A percentile compares a stretch with the other conserved stretches of the same genome.
Conservation (phyloP, 2,113 vertebrate genomes). For the Corythornis madagascariensis region DNA sequence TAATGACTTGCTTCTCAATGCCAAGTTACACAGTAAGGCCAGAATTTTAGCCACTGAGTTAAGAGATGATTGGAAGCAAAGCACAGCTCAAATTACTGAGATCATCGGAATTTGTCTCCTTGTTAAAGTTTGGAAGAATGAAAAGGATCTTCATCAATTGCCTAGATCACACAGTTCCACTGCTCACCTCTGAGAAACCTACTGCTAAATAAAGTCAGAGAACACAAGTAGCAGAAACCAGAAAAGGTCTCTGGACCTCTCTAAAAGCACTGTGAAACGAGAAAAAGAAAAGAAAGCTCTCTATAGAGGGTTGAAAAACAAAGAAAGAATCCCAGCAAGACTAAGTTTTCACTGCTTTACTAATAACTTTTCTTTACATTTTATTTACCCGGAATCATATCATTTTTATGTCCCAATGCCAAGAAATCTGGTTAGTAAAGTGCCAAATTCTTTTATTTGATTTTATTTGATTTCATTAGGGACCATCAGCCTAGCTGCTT, state of each 20-base stretch:
- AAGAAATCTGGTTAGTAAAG: conserved; percentile 90
- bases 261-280: background rate
- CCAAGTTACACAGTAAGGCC: background rate
- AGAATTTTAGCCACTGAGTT: background rate
- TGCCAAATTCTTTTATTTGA: conserved; percentile 91
- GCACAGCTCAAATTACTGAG: background rate
- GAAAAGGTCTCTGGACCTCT: background rate
- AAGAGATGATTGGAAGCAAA: background rate
- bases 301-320: background rate
- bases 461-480: conserved; percentile 93
- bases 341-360: conserved; percentile 72
- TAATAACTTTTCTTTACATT: conserved; percentile 79
- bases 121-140: background rate
- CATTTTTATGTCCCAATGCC: conserved; percentile 77
- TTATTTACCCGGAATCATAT: conserved; percentile 77
- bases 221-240: background rate
- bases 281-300: background rate
- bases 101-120: background rate
- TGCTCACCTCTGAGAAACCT: background rate
- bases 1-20: background rate
- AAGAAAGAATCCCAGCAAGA: conserved; percentile 2
- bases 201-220: background rate
- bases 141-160: background rate
- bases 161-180: background rate
- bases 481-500: conserved; percentile 80